A percentile compares a stretch with the other conserved stretches of the same genome.
phyloP scores from a whole-genome alignment of 2,797 vertebrate species.

The Lacerta agilis region DNA sequence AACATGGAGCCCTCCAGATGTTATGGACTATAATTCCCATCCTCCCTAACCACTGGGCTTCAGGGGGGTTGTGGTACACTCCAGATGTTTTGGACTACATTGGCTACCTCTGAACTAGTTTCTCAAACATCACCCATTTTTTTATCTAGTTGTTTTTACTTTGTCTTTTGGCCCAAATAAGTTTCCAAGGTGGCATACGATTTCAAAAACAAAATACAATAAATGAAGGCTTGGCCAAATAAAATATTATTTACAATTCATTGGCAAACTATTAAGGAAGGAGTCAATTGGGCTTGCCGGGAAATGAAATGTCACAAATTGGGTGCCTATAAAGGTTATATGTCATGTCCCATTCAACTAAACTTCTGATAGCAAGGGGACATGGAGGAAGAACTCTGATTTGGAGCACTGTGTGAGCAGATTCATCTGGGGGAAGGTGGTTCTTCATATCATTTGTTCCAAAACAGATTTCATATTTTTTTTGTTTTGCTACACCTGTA shows the following conservation, averaged over 20 bases:
- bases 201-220: neutral
- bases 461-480: neutral
- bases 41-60: no score
- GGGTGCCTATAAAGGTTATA: neutral
- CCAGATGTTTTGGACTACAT: no score
- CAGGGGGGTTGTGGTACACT: no score
- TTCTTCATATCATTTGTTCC: neutral
- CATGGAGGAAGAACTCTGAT: neutral
- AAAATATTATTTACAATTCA: neutral
- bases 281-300: neutral
- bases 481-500: neutral
- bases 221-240: neutral
- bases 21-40: no score
- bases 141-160: neutral
- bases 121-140: neutral
- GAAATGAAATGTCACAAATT: neutral
- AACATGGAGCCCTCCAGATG: no score
- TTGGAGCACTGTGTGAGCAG: neutral
- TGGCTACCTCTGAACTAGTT: no score
- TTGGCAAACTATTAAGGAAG: neutral
- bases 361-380: neutral
- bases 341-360: neutral
- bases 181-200: neutral
- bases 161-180: neutral
- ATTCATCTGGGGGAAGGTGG: neutral